Evolutionary conservation across 2,888 invertebrate species (phyloP), one percentile per base, ranked within the genome.

Genomic region (Microdon myrmicae): DNA sequence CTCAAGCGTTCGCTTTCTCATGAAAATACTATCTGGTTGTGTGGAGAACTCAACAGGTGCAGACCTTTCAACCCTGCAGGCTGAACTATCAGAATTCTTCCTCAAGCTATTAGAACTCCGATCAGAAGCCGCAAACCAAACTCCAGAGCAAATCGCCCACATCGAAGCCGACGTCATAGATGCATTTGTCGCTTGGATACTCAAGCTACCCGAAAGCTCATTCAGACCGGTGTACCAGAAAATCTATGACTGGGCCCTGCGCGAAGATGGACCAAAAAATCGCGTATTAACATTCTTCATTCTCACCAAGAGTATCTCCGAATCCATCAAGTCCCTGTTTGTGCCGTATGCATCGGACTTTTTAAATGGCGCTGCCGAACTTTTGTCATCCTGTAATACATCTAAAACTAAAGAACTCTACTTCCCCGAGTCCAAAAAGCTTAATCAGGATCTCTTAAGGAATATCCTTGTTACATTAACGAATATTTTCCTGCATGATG

Each of bases 161-260:
- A 86, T 91, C 0, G 96, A 96, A 80, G 84, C 84, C 9, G 84
- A 87, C 71, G 85, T 92, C 0, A 85, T 93, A 1, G 86, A 89
- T 68, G 87, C 92, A 0, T 80, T 96, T n/a, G 87, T 90, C 1
- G 83, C 86, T 37, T 83, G 95, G 71, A 88, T 94, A 16, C 80
- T 96, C 38, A 95, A 95, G 78, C 81, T 96, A 17, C 94, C 94
- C 0, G 96, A 96, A 78, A 87, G 88, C 1, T 87, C 88, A 26
- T 97, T 97, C 79, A 85, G 92, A 61, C 94, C 96, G 1, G 84
- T 96, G 71, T 94, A 93, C 78, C 88, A 89, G 71, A 88, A 89
- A 81, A 83, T 96, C 9, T 93, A 89, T 75, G 90, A 92, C 73
- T 96, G 96, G 96, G 92, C 94, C 0, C 53, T 76, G 29, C 83